These are phyloP conservation scores for Turdus rufiventris DNA, from an alignment of 2,113 vertebrate species.

Conservation along the genomic window DNA sequence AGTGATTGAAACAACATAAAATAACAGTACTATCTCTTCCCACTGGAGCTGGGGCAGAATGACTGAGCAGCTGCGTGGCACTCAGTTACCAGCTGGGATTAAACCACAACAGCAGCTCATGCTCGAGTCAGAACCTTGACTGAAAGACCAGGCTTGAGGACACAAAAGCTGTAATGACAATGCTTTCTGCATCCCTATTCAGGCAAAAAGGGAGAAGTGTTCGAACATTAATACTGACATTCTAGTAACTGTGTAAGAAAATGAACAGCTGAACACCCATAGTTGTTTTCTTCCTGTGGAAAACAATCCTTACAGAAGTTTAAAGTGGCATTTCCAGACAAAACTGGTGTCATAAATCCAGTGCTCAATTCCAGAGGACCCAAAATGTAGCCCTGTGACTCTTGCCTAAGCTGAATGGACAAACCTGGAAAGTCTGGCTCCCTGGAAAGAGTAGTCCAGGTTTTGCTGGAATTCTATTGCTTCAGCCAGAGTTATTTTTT, in stretches of 20 bases:
- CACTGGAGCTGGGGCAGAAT: background rate
- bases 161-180: background rate
- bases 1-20: too few relatives aligned
- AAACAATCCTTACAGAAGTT: background rate
- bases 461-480: background rate
- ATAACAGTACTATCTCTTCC: background rate
- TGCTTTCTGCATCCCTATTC: background rate
- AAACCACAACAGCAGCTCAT: background rate
- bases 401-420: background rate
- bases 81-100: background rate
- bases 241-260: background rate
- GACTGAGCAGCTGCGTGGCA: background rate
- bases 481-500: background rate
- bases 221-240: background rate
- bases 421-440: background rate
- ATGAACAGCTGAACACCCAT: background rate
- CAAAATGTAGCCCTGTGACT: background rate
- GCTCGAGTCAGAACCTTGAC: too few relatives aligned
- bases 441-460: background rate
- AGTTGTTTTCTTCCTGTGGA: background rate
- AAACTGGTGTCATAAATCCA: background rate
- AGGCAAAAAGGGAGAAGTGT: background rate
- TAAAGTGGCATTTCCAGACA: background rate
- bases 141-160: background rate
- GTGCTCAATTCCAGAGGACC: accelerated